Evolutionary conservation across 2,797 vertebrate species (phyloP).

Genomic region (Sardinella longiceps): DNA sequence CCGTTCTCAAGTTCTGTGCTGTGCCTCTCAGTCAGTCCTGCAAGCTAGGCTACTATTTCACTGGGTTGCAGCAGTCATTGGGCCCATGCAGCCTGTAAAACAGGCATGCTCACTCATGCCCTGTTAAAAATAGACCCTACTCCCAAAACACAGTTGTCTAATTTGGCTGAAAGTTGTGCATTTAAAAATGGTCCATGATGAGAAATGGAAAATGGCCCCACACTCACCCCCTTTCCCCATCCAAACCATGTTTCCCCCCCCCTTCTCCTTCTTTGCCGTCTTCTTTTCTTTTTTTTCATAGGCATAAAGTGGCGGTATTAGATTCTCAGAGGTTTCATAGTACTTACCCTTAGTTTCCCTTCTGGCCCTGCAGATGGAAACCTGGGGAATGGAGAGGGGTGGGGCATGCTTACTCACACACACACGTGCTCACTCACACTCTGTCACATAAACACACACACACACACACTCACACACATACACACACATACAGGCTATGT

Average conservation of each 20-base stretch:
- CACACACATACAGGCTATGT: not conserved
- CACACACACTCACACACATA: not conserved
- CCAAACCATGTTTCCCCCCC: no score
- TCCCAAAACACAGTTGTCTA: slow-evolving; percentile 52
- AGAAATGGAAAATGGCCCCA: slow-evolving; percentile 50
- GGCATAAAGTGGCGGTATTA: not conserved
- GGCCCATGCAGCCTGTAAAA: slow-evolving; percentile 40
- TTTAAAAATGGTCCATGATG: slow-evolving; percentile 44
- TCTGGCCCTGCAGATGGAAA: slow-evolving; percentile 17
- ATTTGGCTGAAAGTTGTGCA: slow-evolving; percentile 49
- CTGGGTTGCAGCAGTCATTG: not conserved
- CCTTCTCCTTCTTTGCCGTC: slow-evolving; percentile 34
- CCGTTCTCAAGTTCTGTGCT: not conserved
- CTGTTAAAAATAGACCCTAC: slow-evolving; percentile 65
- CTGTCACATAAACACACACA: not conserved
- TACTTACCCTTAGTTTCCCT: slow-evolving; percentile 11
- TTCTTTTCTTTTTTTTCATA: slow-evolving; percentile 21
- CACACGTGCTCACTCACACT: not conserved
- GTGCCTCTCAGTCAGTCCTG: not conserved
- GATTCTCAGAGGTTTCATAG: not conserved
- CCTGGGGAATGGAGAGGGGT: not conserved
- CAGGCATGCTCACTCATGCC: slow-evolving; percentile 62
- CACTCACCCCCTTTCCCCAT: not conserved
- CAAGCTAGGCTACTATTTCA: not conserved
- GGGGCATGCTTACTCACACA: slow-evolving; percentile 16